A percentile compares a stretch with the other conserved stretches of the same genome.
Conservation (phyloP, 2,797 vertebrate species). For the Propithecus perrieri region DNA sequence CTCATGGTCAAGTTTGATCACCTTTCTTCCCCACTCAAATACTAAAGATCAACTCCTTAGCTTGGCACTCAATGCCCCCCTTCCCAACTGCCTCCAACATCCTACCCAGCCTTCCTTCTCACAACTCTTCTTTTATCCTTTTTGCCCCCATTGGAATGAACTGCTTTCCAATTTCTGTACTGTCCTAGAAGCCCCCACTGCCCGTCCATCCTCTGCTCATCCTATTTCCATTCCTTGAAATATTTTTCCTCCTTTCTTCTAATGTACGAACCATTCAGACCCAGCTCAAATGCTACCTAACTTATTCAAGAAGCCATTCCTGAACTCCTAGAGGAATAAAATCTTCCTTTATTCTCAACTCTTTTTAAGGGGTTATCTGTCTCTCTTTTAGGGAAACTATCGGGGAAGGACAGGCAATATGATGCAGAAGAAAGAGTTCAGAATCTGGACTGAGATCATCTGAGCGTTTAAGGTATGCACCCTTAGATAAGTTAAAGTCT, state of each 20-base stretch:
- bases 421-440: neutral
- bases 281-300: neutral
- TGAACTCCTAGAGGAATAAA: slow-evolving; percentile 19
- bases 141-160: neutral
- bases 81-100: neutral
- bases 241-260: neutral
- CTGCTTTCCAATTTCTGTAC: neutral
- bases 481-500: neutral
- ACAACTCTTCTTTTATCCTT: neutral
- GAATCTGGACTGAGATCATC: neutral
- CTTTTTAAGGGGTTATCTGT: neutral
- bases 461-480: neutral
- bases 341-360: neutral
- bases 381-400: neutral
- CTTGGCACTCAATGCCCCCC: neutral
- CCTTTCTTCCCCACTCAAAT: neutral
- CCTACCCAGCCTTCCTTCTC: neutral
- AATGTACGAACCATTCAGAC: neutral
- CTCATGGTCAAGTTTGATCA: neutral
- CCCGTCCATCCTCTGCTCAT: neutral
- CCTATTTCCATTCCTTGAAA: neutral
- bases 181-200: neutral
- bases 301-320: neutral
- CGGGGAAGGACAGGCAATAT: neutral
- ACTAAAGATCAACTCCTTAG: neutral